A percentile compares a stretch with the other conserved stretches of the same genome.
phyloP scores from a whole-genome alignment of 1,140 invertebrate genomes.

The Procambarus clarkii region DNA sequence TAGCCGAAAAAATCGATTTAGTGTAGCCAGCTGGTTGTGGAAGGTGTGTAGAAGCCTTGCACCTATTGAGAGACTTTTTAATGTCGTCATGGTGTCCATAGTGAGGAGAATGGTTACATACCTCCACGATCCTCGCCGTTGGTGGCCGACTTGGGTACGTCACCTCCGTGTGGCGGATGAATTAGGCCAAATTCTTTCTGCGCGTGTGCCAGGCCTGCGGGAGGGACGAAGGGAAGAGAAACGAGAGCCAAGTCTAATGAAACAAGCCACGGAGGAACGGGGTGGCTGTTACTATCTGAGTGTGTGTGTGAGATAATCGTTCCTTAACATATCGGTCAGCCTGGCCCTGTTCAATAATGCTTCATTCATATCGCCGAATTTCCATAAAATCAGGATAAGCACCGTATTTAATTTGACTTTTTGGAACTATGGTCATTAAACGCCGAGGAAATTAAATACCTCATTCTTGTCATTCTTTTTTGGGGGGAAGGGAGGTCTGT shows the following conservation, averaged over 20 bases:
- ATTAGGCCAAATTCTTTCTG: neutral
- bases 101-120: too few relatives aligned
- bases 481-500: neutral
- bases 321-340: slow-evolving; percentile 54
- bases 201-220: neutral
- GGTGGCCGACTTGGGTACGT: neutral
- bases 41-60: too few relatives aligned
- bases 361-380: slow-evolving; percentile 55
- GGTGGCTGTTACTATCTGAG: slow-evolving; percentile 55
- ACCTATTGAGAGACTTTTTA: too few relatives aligned
- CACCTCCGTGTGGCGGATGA: neutral
- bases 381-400: slow-evolving; percentile 48
- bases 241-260: neutral
- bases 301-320: slow-evolving; percentile 51
- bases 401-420: slow-evolving; percentile 44
- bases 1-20: neutral
- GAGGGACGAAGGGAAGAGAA: slow-evolving; percentile 30
- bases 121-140: neutral
- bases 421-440: slow-evolving; percentile 18
- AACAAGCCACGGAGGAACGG: neutral
- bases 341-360: slow-evolving; percentile 39
- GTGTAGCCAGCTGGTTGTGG: too few relatives aligned
- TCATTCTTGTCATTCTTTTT: neutral
- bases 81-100: too few relatives aligned
- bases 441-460: slow-evolving; percentile 1